Base-by-base conservation (phyloP, 1,140 invertebrate genomes). In the Sweltsa coloradensis region DNA sequence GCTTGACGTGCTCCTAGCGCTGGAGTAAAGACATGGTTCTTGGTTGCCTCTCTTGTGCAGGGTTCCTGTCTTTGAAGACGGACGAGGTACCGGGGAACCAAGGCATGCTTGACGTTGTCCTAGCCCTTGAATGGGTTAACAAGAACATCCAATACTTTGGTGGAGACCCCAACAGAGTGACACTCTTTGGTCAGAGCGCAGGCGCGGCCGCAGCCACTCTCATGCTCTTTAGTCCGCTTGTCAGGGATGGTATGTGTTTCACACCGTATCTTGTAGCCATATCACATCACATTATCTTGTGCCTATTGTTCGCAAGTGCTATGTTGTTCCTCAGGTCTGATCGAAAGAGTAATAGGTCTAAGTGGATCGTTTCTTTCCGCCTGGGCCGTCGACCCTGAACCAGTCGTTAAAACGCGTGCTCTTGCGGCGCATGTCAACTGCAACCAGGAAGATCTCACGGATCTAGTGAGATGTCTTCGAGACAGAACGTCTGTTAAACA, bases 311-410 rank as follows among this genome's bases (percentile, higher is more conserved):
- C n/a, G n/a, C n/a, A n/a, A n/a, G n/a, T n/a, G n/a, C n/a, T n/a
- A n/a, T n/a, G n/a, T n/a, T n/a, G n/a, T n/a, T n/a, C n/a, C n/a
- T n/a, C n/a, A n/a, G n/a, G n/a, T n/a, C n/a, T n/a, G n/a, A n/a
- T n/a, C n/a, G n/a, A n/a, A 51, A 74, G 71, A 56, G 72, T 69
- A 1, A 79, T 80, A 22, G 46, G 65, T 0, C 74, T 77, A 61
- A 77, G 75, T 50, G 76, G 76, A 14, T 64, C 64, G 7, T 66
- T 66, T 0, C 57, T 75, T 34, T 55, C 54, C 6, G 61, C 56
- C 14, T 60, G 59, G 59, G 52, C 55, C 3, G 47, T 58, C 22
- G 57, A 59, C 46, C 16, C 37, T 21, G 39, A 54, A n/a, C 54
- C 57, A 3, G 41, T 48, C 6, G 6, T 36, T 5, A 45, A 53